Evolutionary conservation across 2,113 vertebrate species (phyloP), one percentile per base, ranked within the genome.

Genomic region (Scatophagus argus): DNA sequence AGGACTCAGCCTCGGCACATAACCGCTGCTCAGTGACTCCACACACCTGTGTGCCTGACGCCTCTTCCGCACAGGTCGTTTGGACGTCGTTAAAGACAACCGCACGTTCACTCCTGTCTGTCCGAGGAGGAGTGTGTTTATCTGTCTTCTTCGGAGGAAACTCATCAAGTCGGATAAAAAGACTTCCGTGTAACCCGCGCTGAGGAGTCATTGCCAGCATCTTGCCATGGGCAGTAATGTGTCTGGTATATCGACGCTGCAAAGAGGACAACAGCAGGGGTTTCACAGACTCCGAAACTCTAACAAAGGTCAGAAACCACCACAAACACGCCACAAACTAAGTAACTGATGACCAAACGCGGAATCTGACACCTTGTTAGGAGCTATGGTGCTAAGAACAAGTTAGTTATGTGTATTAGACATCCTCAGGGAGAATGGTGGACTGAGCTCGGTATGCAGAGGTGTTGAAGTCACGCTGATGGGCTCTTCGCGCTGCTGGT

Each of bases 211-310:
- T 3, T 23, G 29, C 44, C 63, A 31, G 19, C 65, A 6, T 73
- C 44, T 11, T 39, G 85, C 4, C 87, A 94, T 94, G 93, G 93
- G 92, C 56, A 93, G 87, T 59, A 91, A 83, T 31, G 92, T 94
- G 13, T 88, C 87, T 13, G 81, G 70, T 8, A 61, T 92, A n/a
- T 86, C 85, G 34, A 76, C 89, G 29, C 84, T 93, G 36, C 92
- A 92, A 1, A 91, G 81, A 73, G 91, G 90, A 73, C 88, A 86
- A 19, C 85, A 92, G 62, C 87, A 83, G 73, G 87, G 85, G 23
- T 93, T 94, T 46, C 88, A 90, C 36, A 82, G 93, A 72, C 92
- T 93, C 2, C 78, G 58, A 23, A 92, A 83, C 87, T 91, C 81
- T 5, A 80, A 83, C 2, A 94, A 93, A 92, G 93, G 92, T 93